Conservation (phyloP, 1,140 invertebrate species). For the Nasonia vitripennis region DNA sequence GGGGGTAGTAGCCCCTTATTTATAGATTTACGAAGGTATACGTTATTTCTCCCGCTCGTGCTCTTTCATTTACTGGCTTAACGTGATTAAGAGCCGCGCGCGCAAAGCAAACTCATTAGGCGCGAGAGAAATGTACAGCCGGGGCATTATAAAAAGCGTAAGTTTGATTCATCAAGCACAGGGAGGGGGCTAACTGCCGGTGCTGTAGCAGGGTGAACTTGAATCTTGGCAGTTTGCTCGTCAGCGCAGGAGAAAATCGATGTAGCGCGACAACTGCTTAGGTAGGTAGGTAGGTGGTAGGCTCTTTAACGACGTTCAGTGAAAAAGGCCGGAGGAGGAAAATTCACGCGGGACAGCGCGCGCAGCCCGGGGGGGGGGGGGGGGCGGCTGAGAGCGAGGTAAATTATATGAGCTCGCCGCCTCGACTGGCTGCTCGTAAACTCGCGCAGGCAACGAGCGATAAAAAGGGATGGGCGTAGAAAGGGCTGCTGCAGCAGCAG, state of each 20-base stretch:
- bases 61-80: background rate
- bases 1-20: background rate
- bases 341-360: background rate
- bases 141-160: background rate
- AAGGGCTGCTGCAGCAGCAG: background rate
- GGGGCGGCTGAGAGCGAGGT: background rate
- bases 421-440: constrained; percentile 27
- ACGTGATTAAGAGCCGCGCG: background rate
- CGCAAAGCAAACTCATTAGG: background rate
- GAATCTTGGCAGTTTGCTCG: constrained; percentile 1
- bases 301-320: constrained; percentile 24
- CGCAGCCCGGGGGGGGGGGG: background rate
- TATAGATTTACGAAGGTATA: background rate
- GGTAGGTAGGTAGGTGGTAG: background rate
- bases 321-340: constrained; percentile 14
- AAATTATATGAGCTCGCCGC: constrained; percentile 18
- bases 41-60: background rate
- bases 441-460: constrained; percentile 16
- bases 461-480: constrained; percentile 18
- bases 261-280: constrained; percentile 18
- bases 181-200: background rate
- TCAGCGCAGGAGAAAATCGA: constrained; percentile 19
- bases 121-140: background rate
- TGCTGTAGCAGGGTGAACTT: background rate
- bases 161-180: background rate